Evolutionary conservation across 1,140 invertebrate genomes (phyloP), one percentile per base, ranked within the genome.

Genomic region (Micrasema longulum): DNA sequence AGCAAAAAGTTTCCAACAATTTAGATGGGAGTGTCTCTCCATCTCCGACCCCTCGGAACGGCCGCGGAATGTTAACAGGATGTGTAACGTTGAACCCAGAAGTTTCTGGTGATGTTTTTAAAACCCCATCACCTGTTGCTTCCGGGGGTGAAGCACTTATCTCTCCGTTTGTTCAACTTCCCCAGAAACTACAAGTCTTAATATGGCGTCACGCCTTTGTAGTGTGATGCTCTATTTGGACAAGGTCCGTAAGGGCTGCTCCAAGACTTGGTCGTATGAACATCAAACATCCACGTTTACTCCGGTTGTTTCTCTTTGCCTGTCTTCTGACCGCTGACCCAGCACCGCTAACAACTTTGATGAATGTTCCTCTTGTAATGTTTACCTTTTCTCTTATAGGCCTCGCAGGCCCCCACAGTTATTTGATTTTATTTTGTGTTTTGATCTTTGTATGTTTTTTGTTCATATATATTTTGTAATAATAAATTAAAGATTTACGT

Each of bases 101-200:
- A 36, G 31, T 60, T 60, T 60, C 53, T 60, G 35, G 35, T 16
- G 36, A 14, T 41, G 23, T 26, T 53, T n/a, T 53, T 26, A 53
- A 53, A 53, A 53, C 50, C 50, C 55, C 55, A 22, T 14, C 55
- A 60, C 55, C 35, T 60, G 55, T 60, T 60, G 55, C 14, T 60
- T 12, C 31, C 14, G 35, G 35, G 36, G 18, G 55, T 31, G 16
- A 12, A 48, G 16, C 47, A 11, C 16, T 48, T 48, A 48, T 16
- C 47, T 16, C n/a, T 20, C 47, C 10, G 14, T 48, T 48, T 22
- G 47, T 48, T 18, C 47, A 9, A 48, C 47, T 48, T 20, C n/a
- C 14, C 47, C 47, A 31, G 16, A 48, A 48, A 48, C 47, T 48
- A 48, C 11, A 31, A 20, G 47, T 11, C n/a, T n/a, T n/a, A n/a